Conservation (phyloP, 2,888 invertebrate genomes). For the Seira musarum region DNA sequence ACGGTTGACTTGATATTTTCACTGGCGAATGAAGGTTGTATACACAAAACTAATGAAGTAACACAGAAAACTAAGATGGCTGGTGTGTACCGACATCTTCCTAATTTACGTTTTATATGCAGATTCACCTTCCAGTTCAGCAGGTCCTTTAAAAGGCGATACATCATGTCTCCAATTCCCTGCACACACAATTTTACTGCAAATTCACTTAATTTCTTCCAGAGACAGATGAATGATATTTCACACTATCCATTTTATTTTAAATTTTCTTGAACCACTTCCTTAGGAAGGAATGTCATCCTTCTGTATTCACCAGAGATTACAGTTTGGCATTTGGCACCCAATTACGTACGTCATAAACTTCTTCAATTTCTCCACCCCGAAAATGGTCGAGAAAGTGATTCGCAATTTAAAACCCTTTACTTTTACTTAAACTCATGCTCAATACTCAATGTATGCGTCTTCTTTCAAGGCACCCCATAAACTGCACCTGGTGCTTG, state of each 20-base stretch:
- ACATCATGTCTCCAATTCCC: conserved; percentile 40
- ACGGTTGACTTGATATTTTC: not conserved
- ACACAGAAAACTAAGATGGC: too few species aligned
- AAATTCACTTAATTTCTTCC: conserved; percentile 7
- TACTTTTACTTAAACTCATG: not conserved
- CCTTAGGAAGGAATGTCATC: conserved; percentile 1
- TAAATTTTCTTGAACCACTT: not conserved
- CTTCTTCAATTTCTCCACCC: not conserved
- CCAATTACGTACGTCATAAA: not conserved
- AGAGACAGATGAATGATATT: not conserved
- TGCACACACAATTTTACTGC: not conserved
- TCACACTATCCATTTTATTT: not conserved
- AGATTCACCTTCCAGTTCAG: conserved; percentile 43
- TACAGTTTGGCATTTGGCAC: too few species aligned
- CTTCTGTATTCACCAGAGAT: not conserved
- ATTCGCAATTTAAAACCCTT: not conserved
- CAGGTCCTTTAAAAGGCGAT: conserved; percentile 38
- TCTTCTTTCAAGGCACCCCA: conserved; percentile 45
- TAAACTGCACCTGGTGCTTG: conserved; percentile 37
- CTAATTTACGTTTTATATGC: conserved; percentile 25
- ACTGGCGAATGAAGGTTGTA: not conserved
- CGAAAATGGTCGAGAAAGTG: not conserved
- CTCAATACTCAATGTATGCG: conserved; percentile 26
- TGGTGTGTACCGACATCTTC: not conserved
- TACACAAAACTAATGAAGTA: too few species aligned